Percentiles rank a stretch among this genome's conserved stretches.
Evolutionary conservation across 2,113 vertebrate genomes (phyloP).

Genomic region (Prunella himalayana): DNA sequence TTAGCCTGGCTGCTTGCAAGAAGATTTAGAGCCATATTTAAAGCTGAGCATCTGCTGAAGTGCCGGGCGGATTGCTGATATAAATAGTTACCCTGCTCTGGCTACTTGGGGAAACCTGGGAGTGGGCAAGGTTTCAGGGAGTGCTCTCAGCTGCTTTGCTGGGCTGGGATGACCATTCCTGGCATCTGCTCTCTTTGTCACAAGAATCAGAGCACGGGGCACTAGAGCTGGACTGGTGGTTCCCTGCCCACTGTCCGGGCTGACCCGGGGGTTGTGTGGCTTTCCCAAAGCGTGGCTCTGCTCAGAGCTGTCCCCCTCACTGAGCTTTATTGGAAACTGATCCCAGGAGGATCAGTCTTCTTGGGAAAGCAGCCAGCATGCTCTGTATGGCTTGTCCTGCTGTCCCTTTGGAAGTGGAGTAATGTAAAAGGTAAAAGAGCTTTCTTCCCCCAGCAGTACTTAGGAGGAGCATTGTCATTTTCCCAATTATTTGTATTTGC

Average conservation of each 20-base stretch:
- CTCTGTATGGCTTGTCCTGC: constrained; percentile 5
- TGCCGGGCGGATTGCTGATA: not conserved
- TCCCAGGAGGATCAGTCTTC: not conserved
- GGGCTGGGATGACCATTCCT: not conserved
- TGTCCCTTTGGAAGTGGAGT: not conserved
- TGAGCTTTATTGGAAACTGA: constrained; percentile 40
- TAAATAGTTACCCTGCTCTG: not conserved
- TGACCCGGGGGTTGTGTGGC: not conserved
- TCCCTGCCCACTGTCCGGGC: not conserved
- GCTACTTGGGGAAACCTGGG: not conserved
- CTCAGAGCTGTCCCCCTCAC: not conserved
- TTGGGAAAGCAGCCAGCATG: not conserved
- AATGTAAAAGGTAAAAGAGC: not conserved
- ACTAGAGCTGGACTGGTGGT: not conserved
- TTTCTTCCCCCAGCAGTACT: not conserved
- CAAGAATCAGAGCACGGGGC: not conserved
- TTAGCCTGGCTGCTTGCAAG: constrained; percentile 29
- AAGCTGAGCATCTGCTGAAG: constrained; percentile 43
- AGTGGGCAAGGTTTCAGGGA: not conserved
- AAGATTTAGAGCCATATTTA: constrained; percentile 34
- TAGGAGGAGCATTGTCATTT: not conserved
- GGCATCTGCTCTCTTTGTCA: not conserved
- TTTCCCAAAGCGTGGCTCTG: not conserved
- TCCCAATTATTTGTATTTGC: not conserved
- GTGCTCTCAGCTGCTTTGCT: not conserved